Evolutionary conservation across 2,113 vertebrate genomes (phyloP), one percentile per base, ranked within the genome.

Genomic region (Spermophilus dauricus): DNA sequence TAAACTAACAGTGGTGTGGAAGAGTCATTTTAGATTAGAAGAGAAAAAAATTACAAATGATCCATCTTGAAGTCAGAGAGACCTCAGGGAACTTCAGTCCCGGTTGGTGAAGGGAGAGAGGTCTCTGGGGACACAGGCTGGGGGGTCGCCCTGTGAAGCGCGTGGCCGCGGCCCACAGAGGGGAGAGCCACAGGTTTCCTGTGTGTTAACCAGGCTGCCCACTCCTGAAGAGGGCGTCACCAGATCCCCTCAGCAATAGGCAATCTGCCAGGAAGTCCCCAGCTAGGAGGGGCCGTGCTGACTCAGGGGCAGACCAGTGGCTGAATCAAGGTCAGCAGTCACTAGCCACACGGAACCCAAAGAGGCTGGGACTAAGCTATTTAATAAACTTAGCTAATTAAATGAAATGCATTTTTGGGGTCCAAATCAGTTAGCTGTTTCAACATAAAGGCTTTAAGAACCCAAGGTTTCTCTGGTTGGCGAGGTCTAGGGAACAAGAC

Each of bases 81-180:
- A 9, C 30, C 7, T 22, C 16, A 28, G 16, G 48, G 61, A 6
- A 1, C 13, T 17, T 9, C 51, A 20, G 28, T 30, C 34, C 2
- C 1, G 13, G 18, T 0, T 0, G 0, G 0, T 9, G 28, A 58
- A 20, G 45, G 3, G n/a, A 24, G n/a, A 24, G n/a, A 17, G 22
- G 32, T 13, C 14, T 9, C n/a, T 30, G 22, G 16, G 18, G 65
- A 48, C 9, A 16, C 12, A 37, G 0, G 1, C 30, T 58, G 0
- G 0, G 9, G n/a, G 69, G 24, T 14, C 10, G 12, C 22, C 12
- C 20, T 37, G 70, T n/a, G 86, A 77, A 53, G 6, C 4, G 2
- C 0, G 4, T 2, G 67, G 28, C 26, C 16, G 3, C 2, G 8
- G 34, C 34, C 3, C 4, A 3, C 18, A 20, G 53, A 2, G 6